Base-by-base conservation (phyloP, 2,888 invertebrate species). In the Poecilobothrus nobilitatus region DNA sequence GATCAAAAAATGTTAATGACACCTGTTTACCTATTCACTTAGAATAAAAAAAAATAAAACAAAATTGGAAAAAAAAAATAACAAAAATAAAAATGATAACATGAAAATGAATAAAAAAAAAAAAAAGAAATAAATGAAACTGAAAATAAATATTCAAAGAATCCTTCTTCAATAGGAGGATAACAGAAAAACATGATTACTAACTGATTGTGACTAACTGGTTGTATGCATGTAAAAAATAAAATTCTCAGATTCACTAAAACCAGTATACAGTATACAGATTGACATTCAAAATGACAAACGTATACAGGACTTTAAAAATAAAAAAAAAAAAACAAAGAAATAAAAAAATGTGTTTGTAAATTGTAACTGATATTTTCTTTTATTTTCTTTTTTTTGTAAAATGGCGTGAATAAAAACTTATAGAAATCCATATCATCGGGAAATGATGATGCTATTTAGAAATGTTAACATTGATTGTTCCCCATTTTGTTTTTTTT, bases 21-120 rank as follows among this genome's bases (percentile, higher is more conserved):
- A 53, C 53, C 53, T 53, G 53, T 53, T 53, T 53, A 53, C 53
- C 53, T 53, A 53, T 53, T 53, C 53, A 53, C 53, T 53, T 15
- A 53, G 2, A 53, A 53, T 53, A 53, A 53, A 53, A 53, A 44
- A 8, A 53, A 53, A 53, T 53, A 53, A 18, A 41, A 41, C 9
- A 41, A 41, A 27, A n/a, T n/a, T n/a, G n/a, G n/a, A n/a, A 37
- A 10, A 37, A 37, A 37, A 37, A 37, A 37, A 37, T 8, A 37
- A 37, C 37, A 37, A 37, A 37, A 37, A 10, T 37, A 37, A 12
- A 41, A 41, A 41, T 12, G 5, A 8, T 2, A 41, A 41, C 12
- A 41, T n/a, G n/a, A n/a, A n/a, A 15, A 41, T 9, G 41, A 41
- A 12, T 5, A 8, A n/a, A 41, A 8, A 12, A 3, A 41, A 41